These are phyloP conservation scores for Brachionus rubens DNA, from an alignment of 1,140 invertebrate species.

Conservation along the genomic window DNA sequence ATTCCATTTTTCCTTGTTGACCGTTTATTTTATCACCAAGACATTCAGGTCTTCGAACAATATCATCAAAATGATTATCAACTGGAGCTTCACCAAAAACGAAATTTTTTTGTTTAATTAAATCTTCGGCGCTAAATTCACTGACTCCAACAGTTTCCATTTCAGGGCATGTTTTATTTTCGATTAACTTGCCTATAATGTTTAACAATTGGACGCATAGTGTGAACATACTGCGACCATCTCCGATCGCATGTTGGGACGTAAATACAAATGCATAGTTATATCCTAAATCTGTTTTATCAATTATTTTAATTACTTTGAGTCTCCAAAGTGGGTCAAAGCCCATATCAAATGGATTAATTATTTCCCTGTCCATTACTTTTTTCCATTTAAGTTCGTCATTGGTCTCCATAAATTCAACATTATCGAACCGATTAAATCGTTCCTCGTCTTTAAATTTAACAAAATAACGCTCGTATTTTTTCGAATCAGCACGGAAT, in stretches of 20 bases:
- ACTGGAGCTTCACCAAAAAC: neutral
- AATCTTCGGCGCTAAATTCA: neutral
- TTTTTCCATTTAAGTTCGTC: neutral
- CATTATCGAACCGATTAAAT: neutral
- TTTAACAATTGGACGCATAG: neutral
- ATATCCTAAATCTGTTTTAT: neutral
- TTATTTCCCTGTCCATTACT: neutral
- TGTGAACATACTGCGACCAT: neutral
- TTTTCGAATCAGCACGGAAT: neutral
- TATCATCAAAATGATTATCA: neutral
- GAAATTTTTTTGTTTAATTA: neutral
- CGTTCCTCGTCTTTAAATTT: neutral
- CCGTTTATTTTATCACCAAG: neutral
- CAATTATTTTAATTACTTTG: neutral
- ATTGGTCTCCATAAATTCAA: neutral
- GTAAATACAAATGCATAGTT: neutral
- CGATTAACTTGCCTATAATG: neutral
- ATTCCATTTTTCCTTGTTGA: neutral
- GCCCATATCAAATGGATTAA: neutral
- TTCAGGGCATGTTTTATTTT: neutral
- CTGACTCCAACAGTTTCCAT: neutral
- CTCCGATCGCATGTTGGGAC: neutral
- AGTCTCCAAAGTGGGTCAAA: neutral
- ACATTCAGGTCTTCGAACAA: neutral
- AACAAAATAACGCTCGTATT: neutral